phyloP scores from a whole-genome alignment of 1,140 invertebrate species.

The Helicoverpa armigera region DNA sequence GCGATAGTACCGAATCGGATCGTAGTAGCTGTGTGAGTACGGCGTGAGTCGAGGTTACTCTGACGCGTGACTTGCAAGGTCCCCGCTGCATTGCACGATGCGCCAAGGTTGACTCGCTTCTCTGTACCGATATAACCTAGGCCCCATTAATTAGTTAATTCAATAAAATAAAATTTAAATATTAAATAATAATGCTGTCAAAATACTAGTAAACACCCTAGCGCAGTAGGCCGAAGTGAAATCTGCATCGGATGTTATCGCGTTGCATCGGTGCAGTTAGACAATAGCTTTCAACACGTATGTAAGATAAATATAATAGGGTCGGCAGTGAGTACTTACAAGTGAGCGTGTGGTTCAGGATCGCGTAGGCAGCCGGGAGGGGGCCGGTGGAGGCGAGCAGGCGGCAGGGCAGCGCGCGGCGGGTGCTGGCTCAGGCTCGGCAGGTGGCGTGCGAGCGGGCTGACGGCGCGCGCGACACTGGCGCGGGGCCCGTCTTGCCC shows the following conservation, averaged over 20 bases:
- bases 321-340: constrained; percentile 53
- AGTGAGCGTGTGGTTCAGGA: constrained; percentile 63
- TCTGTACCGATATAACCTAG: constrained; percentile 70
- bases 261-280: constrained; percentile 67
- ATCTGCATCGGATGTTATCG: constrained; percentile 70
- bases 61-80: constrained; percentile 86
- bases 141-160: constrained; percentile 55
- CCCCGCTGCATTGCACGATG: constrained; percentile 85
- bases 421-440: constrained; percentile 61
- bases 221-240: constrained; percentile 67
- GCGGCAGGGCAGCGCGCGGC: constrained; percentile 57
- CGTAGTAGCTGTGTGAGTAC: constrained; percentile 77
- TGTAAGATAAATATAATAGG: constrained; percentile 52
- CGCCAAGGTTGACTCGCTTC: constrained; percentile 84
- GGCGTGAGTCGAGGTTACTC: constrained; percentile 84
- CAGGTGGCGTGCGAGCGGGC: constrained; percentile 77
- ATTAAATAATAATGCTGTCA: background rate
- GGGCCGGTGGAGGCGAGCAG: constrained; percentile 55
- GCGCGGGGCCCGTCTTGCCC: constrained; percentile 86
- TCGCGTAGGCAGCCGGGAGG: constrained; percentile 54
- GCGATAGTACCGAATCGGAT: constrained; percentile 67
- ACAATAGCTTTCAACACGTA: constrained; percentile 59
- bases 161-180: constrained; percentile 24
- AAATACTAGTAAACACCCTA: constrained; percentile 2
- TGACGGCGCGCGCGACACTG: constrained; percentile 85